phyloP scores from a whole-genome alignment of 2,113 vertebrate species.

The Atherinomorus stipes region DNA sequence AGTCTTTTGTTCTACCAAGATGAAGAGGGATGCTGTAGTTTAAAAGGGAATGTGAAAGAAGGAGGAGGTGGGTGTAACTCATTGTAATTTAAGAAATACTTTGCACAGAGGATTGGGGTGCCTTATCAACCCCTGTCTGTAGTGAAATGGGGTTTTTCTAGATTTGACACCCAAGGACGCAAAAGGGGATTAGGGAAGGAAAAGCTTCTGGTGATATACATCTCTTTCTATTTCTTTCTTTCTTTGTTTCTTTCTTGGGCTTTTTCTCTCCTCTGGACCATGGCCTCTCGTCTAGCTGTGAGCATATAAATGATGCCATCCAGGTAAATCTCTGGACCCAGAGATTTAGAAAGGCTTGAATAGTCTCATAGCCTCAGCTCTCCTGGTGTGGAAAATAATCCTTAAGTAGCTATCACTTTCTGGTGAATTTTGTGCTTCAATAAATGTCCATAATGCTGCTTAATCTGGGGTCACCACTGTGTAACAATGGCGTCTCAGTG shows the following conservation, averaged over 20 bases:
- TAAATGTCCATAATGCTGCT: conserved; percentile 18
- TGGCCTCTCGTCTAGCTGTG: conserved; percentile 54
- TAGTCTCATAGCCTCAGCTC: conserved; percentile 20
- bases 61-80: conserved; percentile 59
- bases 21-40: conserved; percentile 64
- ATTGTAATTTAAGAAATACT: conserved; percentile 73
- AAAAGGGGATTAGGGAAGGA: conserved; percentile 60
- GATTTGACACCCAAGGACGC: conserved; percentile 63
- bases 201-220: conserved; percentile 55
- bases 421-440: conserved; percentile 34
- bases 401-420: conserved; percentile 48
- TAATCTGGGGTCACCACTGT: conserved; percentile 5
- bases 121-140: conserved; percentile 55
- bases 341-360: conserved; percentile 54
- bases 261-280: conserved; percentile 29
- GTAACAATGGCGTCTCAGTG: conserved; percentile 24
- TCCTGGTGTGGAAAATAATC: conserved; percentile 31
- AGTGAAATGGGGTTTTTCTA: conserved; percentile 53
- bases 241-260: neutral
- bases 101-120: conserved; percentile 45
- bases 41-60: conserved; percentile 43
- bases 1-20: conserved; percentile 70
- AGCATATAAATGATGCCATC: conserved; percentile 62
- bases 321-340: conserved; percentile 61
- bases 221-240: conserved; percentile 62